Conservation (phyloP, 1,140 invertebrate species). For the Melanaphis sacchari region DNA sequence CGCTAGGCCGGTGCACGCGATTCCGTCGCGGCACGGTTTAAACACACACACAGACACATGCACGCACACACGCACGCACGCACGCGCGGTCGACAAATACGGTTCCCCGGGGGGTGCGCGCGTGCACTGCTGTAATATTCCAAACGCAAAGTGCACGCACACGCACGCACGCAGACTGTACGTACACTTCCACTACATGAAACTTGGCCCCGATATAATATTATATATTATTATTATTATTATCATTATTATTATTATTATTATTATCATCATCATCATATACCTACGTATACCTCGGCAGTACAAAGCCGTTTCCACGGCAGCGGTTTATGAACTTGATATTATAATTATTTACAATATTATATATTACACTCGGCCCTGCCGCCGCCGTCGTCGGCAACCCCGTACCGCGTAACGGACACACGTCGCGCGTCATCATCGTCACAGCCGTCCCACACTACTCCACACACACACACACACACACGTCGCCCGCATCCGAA, state of each 20-base stretch:
- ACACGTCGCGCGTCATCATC: not conserved
- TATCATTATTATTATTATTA: not conserved
- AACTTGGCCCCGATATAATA: conserved; percentile 3
- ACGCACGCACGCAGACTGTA: not conserved
- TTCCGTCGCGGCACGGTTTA: not conserved
- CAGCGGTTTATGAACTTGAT: not conserved
- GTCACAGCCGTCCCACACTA: too few species aligned
- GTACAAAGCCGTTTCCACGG: not conserved
- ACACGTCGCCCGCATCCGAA: not conserved
- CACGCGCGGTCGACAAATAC: conserved; percentile 4
- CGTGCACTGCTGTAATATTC: not conserved
- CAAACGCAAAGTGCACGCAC: not conserved
- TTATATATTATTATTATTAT: not conserved
- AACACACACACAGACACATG: not conserved
- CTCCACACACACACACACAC: too few species aligned
- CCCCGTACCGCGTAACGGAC: not conserved
- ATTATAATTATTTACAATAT: conserved; percentile 1
- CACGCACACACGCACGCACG: not conserved
- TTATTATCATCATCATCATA: not conserved
- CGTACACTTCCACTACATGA: not conserved
- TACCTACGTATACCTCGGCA: not conserved
- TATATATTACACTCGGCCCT: too few species aligned
- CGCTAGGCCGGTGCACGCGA: conserved; percentile 18
- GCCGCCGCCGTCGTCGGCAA: not conserved
- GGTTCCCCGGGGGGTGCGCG: not conserved